Conservation (phyloP, 2,797 vertebrate species). For the Molossus molossus region DNA sequence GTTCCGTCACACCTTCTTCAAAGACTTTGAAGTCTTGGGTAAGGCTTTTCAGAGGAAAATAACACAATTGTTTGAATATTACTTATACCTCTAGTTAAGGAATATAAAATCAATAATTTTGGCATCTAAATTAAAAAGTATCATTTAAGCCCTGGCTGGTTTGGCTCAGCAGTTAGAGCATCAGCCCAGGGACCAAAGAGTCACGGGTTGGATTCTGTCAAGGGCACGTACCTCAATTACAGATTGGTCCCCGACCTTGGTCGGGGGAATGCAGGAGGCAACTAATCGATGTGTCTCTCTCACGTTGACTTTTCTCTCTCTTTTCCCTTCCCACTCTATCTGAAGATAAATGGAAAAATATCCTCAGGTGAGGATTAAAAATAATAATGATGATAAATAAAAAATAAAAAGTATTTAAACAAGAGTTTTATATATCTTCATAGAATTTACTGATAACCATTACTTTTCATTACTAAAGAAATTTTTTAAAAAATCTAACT, state of each 20-base stretch:
- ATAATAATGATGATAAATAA: too few species aligned
- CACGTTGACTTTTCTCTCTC: too few species aligned
- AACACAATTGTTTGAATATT: conserved; percentile 27
- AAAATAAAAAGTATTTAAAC: background rate
- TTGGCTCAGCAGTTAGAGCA: too few species aligned
- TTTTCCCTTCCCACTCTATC: too few species aligned
- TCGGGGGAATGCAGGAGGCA: too few species aligned
- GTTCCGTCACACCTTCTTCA: background rate
- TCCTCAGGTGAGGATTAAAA: too few species aligned
- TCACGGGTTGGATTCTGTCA: too few species aligned
- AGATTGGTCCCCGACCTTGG: too few species aligned
- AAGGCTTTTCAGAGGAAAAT: conserved; percentile 52
- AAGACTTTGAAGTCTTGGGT: background rate
- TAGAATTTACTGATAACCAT: conserved; percentile 52
- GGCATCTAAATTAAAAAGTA: conserved; percentile 30
- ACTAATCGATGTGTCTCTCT: too few species aligned
- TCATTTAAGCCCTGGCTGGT: background rate
- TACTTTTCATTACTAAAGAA: background rate
- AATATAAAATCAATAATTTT: background rate
- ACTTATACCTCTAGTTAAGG: background rate
- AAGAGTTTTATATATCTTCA: background rate
- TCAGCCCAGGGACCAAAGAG: too few species aligned
- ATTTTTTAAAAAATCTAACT: background rate
- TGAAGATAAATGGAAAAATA: too few species aligned
- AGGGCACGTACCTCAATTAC: too few species aligned